Percentiles rank a stretch among this genome's conserved stretches.
Evolutionary conservation across 2,797 vertebrate species (phyloP).

Genomic region (Dipus sagitta): DNA sequence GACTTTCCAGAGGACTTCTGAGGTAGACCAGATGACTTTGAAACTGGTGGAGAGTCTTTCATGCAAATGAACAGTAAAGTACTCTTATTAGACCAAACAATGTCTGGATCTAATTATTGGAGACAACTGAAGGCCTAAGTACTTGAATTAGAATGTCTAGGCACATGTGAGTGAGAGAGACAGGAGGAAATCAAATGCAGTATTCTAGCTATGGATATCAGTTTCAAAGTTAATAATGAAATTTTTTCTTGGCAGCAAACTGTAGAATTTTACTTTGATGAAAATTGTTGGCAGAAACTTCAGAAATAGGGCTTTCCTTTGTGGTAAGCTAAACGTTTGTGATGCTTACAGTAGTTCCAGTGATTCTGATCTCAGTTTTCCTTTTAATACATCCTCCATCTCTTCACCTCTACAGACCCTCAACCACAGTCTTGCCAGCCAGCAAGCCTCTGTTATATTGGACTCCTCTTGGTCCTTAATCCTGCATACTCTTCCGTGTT

Average conservation of each 20-base stretch:
- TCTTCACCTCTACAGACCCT: background rate
- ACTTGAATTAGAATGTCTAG: slow-evolving; percentile 67
- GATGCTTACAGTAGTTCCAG: slow-evolving; percentile 34
- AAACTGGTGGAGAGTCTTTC: slow-evolving; percentile 57
- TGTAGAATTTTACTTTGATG: slow-evolving; percentile 78
- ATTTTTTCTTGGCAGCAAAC: slow-evolving; percentile 78
- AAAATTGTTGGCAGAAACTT: slow-evolving; percentile 74
- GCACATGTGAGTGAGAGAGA: slow-evolving; percentile 44
- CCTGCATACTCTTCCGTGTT: background rate
- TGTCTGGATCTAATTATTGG: slow-evolving; percentile 70
- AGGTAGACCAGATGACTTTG: slow-evolving; percentile 47
- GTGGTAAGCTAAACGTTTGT: slow-evolving; percentile 49
- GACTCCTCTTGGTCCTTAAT: background rate
- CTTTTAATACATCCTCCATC: background rate
- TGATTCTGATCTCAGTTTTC: slow-evolving; percentile 8
- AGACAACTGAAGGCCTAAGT: slow-evolving; percentile 68
- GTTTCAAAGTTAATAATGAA: slow-evolving; percentile 79
- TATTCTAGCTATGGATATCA: slow-evolving; percentile 66
- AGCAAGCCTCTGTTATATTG: background rate
- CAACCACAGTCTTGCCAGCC: background rate
- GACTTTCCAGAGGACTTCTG: slow-evolving; percentile 39
- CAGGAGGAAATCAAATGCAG: slow-evolving; percentile 48
- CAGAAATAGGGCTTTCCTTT: slow-evolving; percentile 65
- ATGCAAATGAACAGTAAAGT: slow-evolving; percentile 45
- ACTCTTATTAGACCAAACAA: slow-evolving; percentile 44